Percentiles rank a stretch among this genome's conserved stretches.
Evolutionary conservation across 1,140 invertebrate genomes (phyloP).

Genomic region (Habropoda laboriosa): DNA sequence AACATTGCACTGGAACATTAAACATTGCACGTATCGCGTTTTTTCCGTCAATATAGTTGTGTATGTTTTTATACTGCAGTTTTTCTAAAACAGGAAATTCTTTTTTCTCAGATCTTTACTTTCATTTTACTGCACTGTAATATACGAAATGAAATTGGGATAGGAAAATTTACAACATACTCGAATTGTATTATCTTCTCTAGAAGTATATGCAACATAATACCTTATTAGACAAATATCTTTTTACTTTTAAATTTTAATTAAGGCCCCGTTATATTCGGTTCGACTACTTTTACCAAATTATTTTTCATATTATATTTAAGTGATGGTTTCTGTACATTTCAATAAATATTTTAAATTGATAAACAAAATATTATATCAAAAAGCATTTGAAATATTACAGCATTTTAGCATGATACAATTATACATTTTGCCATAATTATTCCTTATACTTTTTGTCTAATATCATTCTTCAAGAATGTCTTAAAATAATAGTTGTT

Average conservation of each 20-base stretch:
- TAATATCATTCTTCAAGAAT: neutral
- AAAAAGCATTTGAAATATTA: constrained; percentile 35
- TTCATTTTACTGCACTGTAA: constrained; percentile 15
- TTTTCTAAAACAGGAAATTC: constrained; percentile 2
- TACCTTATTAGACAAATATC: constrained; percentile 49
- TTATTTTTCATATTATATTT: constrained; percentile 35
- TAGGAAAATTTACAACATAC: constrained; percentile 38
- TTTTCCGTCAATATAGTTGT: constrained; percentile 14
- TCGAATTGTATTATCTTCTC: constrained; percentile 1
- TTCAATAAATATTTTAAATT: constrained; percentile 37
- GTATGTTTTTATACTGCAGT: neutral
- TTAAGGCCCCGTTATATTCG: constrained; percentile 59
- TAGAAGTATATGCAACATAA: constrained; percentile 52
- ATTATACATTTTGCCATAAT: constrained; percentile 8
- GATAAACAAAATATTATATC: constrained; percentile 38
- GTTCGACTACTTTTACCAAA: constrained; percentile 54
- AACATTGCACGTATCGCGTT: constrained; percentile 41
- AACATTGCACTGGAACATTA: constrained; percentile 26
- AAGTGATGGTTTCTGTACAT: constrained; percentile 35
- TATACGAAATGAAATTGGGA: constrained; percentile 32
- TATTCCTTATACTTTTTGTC: constrained; percentile 2
- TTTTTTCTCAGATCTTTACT: neutral
- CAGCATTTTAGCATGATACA: neutral
- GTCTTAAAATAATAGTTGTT: constrained; percentile 12
- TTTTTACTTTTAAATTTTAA: constrained; percentile 50